Base-by-base conservation (phyloP, 2,113 vertebrate species). In the Bathybates hornii region DNA sequence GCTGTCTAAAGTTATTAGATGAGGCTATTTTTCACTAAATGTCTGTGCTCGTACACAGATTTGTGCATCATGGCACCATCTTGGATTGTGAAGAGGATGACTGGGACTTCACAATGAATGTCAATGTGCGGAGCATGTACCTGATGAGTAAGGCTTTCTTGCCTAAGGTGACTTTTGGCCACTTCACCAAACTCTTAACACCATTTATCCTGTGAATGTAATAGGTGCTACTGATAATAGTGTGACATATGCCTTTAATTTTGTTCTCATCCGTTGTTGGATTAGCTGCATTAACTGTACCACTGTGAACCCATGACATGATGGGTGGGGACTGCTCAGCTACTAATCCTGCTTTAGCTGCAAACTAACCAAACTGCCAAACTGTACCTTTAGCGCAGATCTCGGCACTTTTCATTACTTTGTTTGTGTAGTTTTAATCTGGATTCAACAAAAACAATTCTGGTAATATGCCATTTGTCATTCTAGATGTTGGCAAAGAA, bases 111-210 rank as follows among this genome's bases (percentile, higher is more conserved):
- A 97, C 97, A 0, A 99, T 99, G 98, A 97, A 97, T 13, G 91
- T 99, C 86, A 99, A 98, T 2, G 92, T 99, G 80, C 96, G 95
- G 76, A 99, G 98, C 97, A 99, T 99, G 98, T 99, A 97, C 91
- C 95, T 99, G 57, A 99, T 99, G 98, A 98, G 96, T 94, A 98
- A 96, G 91, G 96, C 97, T 0, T 99, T 99, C 93, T 97, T 99
- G 87, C 99, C 98, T 9, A 98, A 98, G 96, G 98, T 98, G 94
- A 96, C 84, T 85, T 85, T 87, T 90, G 45, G 4, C 82, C 56
- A 57, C 13, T 82, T 84, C 10, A 56, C 83, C 48, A 48, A 71
- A 91, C 52, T 8, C 78, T 81, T 76, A 50, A 83, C 48, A n/a
- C 73, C 2, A 19, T 84, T 93, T 6, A 78, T 59, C 71, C 56